Evolutionary conservation across 2,113 vertebrate genomes (phyloP).

Genomic region (Dryoscopus gambensis): DNA sequence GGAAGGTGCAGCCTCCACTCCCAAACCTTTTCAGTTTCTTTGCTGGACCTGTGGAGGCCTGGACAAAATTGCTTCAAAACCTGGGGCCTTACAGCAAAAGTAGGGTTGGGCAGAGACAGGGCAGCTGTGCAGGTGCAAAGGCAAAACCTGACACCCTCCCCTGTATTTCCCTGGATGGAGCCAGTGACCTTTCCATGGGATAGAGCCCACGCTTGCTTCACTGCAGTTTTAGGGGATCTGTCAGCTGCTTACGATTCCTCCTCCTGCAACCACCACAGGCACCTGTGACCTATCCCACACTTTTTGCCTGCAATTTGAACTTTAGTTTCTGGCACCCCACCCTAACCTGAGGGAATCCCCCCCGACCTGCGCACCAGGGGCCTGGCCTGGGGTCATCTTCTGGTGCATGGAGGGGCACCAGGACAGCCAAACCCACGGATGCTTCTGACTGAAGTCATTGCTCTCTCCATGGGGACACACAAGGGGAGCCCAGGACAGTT

Average conservation of each 20-base stretch:
- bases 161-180: accelerated
- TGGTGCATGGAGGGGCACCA: accelerated
- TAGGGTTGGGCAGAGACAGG: neutral
- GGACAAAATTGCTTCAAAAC: neutral
- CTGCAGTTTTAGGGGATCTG: neutral
- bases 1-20: neutral
- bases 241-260: neutral
- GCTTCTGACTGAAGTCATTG: neutral
- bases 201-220: accelerated
- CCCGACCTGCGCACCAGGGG: neutral
- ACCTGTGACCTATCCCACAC: neutral
- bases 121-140: neutral
- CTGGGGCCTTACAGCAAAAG: neutral
- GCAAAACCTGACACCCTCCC: neutral
- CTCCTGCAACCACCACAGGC: no score
- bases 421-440: neutral
- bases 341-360: neutral
- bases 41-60: neutral
- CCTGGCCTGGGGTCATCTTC: neutral
- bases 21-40: neutral
- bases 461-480: neutral
- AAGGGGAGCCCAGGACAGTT: no score
- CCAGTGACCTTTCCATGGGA: neutral
- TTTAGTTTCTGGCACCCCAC: neutral
- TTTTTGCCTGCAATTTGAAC: neutral